Evolutionary conservation across 2,113 vertebrate genomes (phyloP).

Genomic region (Varanus salvator): DNA sequence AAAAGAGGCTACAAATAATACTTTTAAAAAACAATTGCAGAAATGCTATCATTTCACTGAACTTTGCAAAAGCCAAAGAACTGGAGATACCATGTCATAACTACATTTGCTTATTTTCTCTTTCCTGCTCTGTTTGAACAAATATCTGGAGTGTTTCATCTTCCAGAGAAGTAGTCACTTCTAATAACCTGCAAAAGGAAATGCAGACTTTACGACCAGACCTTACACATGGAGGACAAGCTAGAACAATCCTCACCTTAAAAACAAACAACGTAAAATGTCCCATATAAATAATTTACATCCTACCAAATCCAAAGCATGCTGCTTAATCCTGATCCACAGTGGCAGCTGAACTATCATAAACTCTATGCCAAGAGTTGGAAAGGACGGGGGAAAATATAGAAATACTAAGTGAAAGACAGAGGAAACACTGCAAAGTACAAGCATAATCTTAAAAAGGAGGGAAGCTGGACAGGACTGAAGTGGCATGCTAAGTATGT

Average conservation of each 20-base stretch:
- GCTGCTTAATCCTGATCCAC: slow-evolving; percentile 25
- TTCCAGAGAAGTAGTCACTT: background rate
- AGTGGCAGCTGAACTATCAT: slow-evolving; percentile 20
- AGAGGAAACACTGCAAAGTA: background rate
- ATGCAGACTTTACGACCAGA: background rate
- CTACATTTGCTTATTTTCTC: background rate
- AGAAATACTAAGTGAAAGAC: slow-evolving; percentile 7
- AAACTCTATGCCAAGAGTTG: slow-evolving; percentile 10
- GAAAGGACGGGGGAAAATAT: background rate
- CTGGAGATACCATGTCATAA: background rate
- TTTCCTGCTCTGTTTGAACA: background rate
- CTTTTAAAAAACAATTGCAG: background rate
- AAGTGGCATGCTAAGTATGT: background rate
- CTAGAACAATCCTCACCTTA: slow-evolving; percentile 34
- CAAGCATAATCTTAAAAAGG: too few relatives aligned
- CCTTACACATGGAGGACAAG: slow-evolving; percentile 37
- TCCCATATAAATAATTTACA: slow-evolving; percentile 14
- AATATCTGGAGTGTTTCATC: too few relatives aligned
- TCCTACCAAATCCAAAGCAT: slow-evolving; percentile 54
- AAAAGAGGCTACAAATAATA: background rate
- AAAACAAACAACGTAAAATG: slow-evolving; percentile 25
- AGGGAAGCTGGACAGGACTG: background rate
- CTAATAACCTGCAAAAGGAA: background rate
- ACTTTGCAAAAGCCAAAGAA: background rate
- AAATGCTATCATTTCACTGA: background rate